phyloP scores from a whole-genome alignment of 1,140 invertebrate genomes.

The Drosophila subpulchrella region DNA sequence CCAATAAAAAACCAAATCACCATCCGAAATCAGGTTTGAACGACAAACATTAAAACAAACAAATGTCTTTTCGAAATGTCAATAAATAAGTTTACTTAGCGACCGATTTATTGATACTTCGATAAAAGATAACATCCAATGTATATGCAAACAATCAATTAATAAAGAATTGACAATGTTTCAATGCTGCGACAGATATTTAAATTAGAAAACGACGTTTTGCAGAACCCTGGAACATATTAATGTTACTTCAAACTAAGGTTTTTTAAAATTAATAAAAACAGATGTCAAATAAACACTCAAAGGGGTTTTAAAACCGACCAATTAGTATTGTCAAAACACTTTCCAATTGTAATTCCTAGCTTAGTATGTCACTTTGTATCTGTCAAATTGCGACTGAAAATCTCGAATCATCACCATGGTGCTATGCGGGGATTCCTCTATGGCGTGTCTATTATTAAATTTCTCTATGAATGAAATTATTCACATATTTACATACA shows the following conservation, averaged over 20 bases:
- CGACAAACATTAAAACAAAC: constrained; percentile 21
- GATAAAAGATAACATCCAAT: constrained; percentile 10
- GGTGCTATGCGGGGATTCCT: constrained; percentile 11
- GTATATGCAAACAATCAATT: constrained; percentile 1
- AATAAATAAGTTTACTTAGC: constrained; percentile 28
- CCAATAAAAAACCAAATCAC: background rate
- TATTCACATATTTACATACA: constrained; percentile 10
- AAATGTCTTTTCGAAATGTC: constrained; percentile 29
- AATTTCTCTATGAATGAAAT: constrained; percentile 66
- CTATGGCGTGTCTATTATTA: constrained; percentile 50
- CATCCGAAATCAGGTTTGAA: constrained; percentile 12
- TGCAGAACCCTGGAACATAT: too few relatives aligned
- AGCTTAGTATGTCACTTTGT: background rate
- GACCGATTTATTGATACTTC: constrained; percentile 35
- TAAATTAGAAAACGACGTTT: too few relatives aligned
- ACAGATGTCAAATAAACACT: too few relatives aligned
- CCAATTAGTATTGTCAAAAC: background rate
- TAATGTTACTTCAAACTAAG: too few relatives aligned
- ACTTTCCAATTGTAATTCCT: background rate
- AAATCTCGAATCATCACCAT: constrained; percentile 7
- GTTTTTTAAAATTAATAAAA: too few relatives aligned
- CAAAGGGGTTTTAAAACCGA: too few relatives aligned
- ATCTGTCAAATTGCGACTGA: background rate
- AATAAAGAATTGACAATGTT: constrained; percentile 8
- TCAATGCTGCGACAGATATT: background rate